Evolutionary conservation across 2,797 vertebrate genomes (phyloP).

Genomic region (Carduelis carduelis): DNA sequence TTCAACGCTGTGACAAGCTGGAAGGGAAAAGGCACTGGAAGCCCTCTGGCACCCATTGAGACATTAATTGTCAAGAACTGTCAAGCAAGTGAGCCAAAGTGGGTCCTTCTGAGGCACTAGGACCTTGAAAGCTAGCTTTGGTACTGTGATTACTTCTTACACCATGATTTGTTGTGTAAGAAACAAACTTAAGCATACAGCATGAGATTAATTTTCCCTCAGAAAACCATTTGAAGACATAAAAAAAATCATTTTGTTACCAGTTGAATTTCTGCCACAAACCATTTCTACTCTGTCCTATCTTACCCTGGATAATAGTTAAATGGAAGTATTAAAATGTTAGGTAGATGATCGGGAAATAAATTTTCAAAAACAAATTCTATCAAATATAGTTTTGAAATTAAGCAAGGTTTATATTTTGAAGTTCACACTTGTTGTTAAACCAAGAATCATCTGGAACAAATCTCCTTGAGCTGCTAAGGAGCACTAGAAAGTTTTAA

Average conservation of each 20-base stretch:
- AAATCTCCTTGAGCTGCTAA: not conserved
- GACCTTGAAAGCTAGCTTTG: not conserved
- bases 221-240: not conserved
- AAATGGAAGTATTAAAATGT: not conserved
- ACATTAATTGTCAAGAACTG: not conserved
- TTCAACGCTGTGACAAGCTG: not conserved
- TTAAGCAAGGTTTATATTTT: not conserved
- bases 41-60: not conserved
- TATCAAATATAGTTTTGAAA: not conserved
- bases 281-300: not conserved
- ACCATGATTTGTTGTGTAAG: not conserved
- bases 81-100: not conserved
- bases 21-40: not conserved
- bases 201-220: not conserved
- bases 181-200: not conserved
- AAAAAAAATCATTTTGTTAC: fast-evolving
- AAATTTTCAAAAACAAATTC: not conserved
- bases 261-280: not conserved
- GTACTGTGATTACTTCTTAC: not conserved
- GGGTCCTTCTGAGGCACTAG: not conserved
- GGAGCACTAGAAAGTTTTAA: not conserved
- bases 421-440: not conserved
- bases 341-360: not conserved
- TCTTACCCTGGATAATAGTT: not conserved
- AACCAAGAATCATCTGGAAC: not conserved